phyloP scores from a whole-genome alignment of 64 coral and sea anemone genomes.

The Orbicella faveolata region DNA sequence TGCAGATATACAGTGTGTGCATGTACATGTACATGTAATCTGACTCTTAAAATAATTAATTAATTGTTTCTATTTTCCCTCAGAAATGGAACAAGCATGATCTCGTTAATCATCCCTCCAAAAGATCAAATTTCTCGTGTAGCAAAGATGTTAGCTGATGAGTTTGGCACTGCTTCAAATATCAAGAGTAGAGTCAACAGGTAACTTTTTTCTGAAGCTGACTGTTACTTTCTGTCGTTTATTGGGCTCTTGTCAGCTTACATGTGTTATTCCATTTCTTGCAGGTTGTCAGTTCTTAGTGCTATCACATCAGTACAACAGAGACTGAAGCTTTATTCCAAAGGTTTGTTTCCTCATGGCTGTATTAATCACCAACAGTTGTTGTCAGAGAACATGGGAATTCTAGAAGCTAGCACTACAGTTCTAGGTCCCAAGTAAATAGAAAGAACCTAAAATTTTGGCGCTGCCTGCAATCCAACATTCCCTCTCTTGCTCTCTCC shows the following conservation, averaged over 20 bases:
- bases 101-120: conserved; percentile 96
- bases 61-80: neutral
- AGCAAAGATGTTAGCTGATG: conserved; percentile 98
- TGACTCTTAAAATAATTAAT: neutral
- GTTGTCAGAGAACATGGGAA: too few species aligned
- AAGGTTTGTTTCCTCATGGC: conserved; percentile 45
- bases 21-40: neutral
- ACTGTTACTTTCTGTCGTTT: conserved; percentile 17
- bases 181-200: conserved; percentile 99
- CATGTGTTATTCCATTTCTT: conserved; percentile 4
- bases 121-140: conserved; percentile 99
- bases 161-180: conserved; percentile 98
- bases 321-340: conserved; percentile 92
- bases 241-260: conserved; percentile 19
- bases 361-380: too few species aligned
- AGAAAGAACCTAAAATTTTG: too few species aligned
- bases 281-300: conserved; percentile 93
- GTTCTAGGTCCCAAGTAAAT: too few species aligned
- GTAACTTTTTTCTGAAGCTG: neutral
- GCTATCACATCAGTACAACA: conserved; percentile 99
- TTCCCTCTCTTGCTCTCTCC: too few species aligned
- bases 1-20: too few species aligned
- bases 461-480: too few species aligned
- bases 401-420: too few species aligned
- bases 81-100: conserved; percentile 99